Base-by-base conservation (phyloP, 2,113 vertebrate genomes). In the Gavia stellata region DNA sequence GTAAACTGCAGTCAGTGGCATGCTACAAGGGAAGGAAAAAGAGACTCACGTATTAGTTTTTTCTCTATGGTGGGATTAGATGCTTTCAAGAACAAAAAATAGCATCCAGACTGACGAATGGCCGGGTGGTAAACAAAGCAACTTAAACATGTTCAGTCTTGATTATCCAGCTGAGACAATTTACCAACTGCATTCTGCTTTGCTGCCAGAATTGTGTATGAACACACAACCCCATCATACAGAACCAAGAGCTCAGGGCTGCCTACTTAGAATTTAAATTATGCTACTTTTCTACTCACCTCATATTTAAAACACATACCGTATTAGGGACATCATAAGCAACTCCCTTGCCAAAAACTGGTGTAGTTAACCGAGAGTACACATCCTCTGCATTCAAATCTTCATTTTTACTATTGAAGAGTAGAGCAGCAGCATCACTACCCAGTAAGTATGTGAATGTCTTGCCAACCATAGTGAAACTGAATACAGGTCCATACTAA, bases 331-430 rank as follows among this genome's bases (percentile, higher is more conserved):
- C 98, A 50, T 99, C 99, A 1, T 99, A 99, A 25, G 99, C 99
- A 6, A 99, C 99, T 33, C 99, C 99, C 95, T 98, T 99, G 52
- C 99, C 99, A 81, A 99, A 99, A 65, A 99, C 99, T 0, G 99
- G 99, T 1, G 99, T 99, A 5, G 99, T 99, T 70, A 99, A 98
- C 10, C 97, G 98, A 7, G 99, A 98, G 94, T 99, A 99, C 8
- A 99, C 99, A 28, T 99, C 99, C 84, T 99, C 99, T 1, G 99
- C 99, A 44, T 99, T 99, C 96, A 99, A 66, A 65, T 99, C 99
- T 44, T 99, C 99, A 1, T 99, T 99, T 95, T 99, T 99, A 86
- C 99, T 99, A 81, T 99, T 99, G 98, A 99, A 99, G 66, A 99
- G 97, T 23, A 99, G 97, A 2, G 99, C 98, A 19, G 99, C 99